Base-by-base conservation (phyloP, 2,113 vertebrate species). In the Trogon melanurus region DNA sequence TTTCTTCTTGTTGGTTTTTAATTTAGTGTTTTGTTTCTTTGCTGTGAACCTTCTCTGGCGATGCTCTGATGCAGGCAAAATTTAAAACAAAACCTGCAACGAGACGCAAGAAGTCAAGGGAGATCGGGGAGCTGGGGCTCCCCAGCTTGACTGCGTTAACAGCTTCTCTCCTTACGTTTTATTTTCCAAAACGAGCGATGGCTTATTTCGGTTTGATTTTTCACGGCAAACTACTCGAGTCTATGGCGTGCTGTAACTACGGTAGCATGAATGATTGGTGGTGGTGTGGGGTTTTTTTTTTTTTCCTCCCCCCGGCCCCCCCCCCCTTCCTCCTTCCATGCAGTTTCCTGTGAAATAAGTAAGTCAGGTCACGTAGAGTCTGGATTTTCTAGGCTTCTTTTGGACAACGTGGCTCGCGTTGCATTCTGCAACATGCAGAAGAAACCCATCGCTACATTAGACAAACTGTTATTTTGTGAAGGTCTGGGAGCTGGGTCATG, bases 311-410 rank as follows among this genome's bases (percentile, higher is more conserved):
- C 41, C 41, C 41, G 9, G 41, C 9, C 41, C 41, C 2, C 72
- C 66, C 51, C 83, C 44, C 73, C 50, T 84, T 97, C 97, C 97
- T 97, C 94, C 96, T 96, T 96, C 96, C 96, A 96, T 97, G 97
- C 97, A 97, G 98, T 97, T 98, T 98, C 97, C 97, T 98, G 96
- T 97, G 97, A 95, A 98, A 98, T 98, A 98, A 98, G 92, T 97
- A 95, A 98, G 98, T 98, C 98, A 97, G 97, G 97, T 98, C 98
- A 98, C 98, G 98, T 98, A 98, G 98, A 98, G 98, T 98, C 98
- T 98, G 98, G 98, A 96, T 98, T 97, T 98, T 98, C 97, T 97
- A 91, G 96, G 95, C 95, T 97, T 96, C 97, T 97, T 97, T 97
- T 97, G 98, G 98, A 91, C 97, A 98, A 95, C 96, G 97, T 97